Percentiles rank a stretch among this genome's conserved stretches.
Conservation (phyloP, 2,113 vertebrate genomes). For the Aepyceros melampus region DNA sequence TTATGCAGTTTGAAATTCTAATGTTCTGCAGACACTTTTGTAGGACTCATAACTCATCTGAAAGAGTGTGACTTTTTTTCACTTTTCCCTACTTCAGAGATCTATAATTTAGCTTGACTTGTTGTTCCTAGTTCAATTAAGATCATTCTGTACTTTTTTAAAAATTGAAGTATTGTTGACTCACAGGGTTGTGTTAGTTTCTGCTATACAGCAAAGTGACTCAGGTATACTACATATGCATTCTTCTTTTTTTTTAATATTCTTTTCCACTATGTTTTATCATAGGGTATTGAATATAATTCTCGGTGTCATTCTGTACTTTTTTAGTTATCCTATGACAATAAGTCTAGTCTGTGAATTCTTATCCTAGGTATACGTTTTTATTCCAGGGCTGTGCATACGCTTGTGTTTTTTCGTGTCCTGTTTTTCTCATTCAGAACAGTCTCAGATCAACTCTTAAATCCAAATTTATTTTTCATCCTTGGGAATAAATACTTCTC, state of each 20-base stretch:
- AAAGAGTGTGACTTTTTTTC: neutral
- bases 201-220: neutral
- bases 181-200: neutral
- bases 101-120: neutral
- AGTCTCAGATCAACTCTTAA: neutral
- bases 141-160: neutral
- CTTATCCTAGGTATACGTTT: neutral
- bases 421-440: neutral
- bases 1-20: too few species aligned
- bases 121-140: neutral
- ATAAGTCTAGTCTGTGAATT: neutral
- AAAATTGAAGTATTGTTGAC: neutral
- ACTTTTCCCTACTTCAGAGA: rapidly evolving
- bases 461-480: neutral
- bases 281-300: neutral
- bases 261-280: neutral
- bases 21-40: neutral
- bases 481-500: too few species aligned
- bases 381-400: rapidly evolving
- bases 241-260: neutral
- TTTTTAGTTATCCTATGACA: neutral
- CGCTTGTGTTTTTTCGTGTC: rapidly evolving
- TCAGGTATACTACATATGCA: neutral
- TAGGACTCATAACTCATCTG: neutral
- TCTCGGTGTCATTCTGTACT: neutral